A percentile compares a stretch with the other conserved stretches of the same genome.
These are phyloP conservation scores for Zosterops pallidus DNA, from an alignment of 2,113 vertebrate genomes.

Conservation along the genomic window DNA sequence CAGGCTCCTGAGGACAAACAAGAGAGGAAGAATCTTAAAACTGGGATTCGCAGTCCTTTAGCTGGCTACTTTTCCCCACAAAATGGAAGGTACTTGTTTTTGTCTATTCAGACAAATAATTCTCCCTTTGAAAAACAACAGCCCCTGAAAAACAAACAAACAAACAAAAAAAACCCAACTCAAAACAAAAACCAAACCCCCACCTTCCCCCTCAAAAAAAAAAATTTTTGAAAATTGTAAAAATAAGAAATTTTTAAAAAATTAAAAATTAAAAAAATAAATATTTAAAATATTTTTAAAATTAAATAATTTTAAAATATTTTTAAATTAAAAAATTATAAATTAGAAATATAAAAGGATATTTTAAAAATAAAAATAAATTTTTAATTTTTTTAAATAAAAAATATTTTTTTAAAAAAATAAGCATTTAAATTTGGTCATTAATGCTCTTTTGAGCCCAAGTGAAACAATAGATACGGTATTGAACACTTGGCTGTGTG, in stretches of 20 bases:
- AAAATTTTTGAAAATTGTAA: too few species aligned
- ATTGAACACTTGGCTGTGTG: neutral
- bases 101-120: neutral
- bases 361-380: too few species aligned
- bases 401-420: neutral
- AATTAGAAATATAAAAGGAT: too few species aligned
- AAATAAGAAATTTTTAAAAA: too few species aligned
- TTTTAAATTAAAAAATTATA: too few species aligned
- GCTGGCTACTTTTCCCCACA: neutral
- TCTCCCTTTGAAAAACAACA: neutral
- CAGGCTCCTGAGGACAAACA: neutral
- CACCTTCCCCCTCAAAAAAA: accelerated
- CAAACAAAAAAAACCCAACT: neutral
- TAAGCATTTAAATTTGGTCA: neutral
- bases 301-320: too few species aligned
- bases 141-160: too few species aligned
- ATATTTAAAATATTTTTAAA: too few species aligned
- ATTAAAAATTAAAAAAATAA: too few species aligned
- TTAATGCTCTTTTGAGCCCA: neutral
- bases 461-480: neutral
- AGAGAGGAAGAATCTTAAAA: neutral
- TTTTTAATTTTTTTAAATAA: neutral
- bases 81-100: neutral
- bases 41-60: neutral
- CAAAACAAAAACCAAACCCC: neutral